A percentile compares a stretch with the other conserved stretches of the same genome.
Conservation (phyloP, 2,888 invertebrate species). For the Litoditis marina region DNA sequence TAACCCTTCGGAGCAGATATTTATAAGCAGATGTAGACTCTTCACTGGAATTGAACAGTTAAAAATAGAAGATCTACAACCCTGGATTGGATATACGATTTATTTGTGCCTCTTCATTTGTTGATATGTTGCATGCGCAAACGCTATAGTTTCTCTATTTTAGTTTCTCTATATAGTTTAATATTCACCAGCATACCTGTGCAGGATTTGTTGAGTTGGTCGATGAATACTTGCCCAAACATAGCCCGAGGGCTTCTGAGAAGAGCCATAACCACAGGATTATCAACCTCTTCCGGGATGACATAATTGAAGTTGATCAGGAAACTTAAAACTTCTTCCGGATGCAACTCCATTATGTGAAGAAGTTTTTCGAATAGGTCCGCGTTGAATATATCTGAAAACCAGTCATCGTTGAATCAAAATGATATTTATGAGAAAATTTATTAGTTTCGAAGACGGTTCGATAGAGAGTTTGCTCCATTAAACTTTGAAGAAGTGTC, state of each 20-base stretch:
- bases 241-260: neutral
- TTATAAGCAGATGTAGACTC: no score
- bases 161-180: neutral
- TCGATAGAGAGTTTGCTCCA: no score
- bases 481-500: no score
- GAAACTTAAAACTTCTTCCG: neutral
- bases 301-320: neutral
- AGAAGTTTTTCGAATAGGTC: conserved; percentile 22
- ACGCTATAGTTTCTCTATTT: no score
- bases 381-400: conserved; percentile 26
- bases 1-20: conserved; percentile 6
- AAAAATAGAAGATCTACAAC: no score
- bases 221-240: conserved; percentile 24
- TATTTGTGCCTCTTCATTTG: no score
- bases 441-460: no score
- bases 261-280: conserved; percentile 4
- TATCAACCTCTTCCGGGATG: neutral
- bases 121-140: no score
- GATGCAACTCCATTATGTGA: neutral
- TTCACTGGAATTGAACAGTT: no score
- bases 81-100: no score
- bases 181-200: conserved; percentile 13
- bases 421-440: no score
- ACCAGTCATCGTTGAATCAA: neutral
- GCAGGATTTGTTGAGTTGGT: conserved; percentile 21